Base-by-base conservation (phyloP, 2,888 invertebrate genomes). In the Ligdia adustata region DNA sequence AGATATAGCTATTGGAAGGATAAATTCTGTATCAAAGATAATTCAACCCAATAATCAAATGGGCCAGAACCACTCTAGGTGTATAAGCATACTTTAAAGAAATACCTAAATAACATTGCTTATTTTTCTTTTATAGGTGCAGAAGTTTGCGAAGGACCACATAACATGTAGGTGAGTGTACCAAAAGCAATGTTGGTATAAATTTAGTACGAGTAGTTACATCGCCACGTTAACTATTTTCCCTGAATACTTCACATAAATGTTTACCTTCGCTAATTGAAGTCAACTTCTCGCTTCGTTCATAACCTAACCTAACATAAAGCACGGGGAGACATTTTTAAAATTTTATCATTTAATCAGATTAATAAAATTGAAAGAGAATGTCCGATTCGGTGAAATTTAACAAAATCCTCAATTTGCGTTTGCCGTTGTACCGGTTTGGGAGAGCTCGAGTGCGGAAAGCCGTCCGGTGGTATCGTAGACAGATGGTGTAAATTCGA, bases 161-260 rank as follows among this genome's bases (percentile, higher is more conserved):
- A 46, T 64, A 69, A 66, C 52, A 79, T 75, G 72, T 69, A 74
- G 75, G 79, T 78, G 41, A 78, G 76, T 44, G 4, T 7, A 3
- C 7, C 13, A n/a, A 22, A 22, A 22, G n/a, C n/a, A n/a, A n/a
- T n/a, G n/a, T n/a, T n/a, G n/a, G n/a, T n/a, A n/a, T n/a, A n/a
- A n/a, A n/a, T n/a, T n/a, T n/a, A n/a, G n/a, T n/a, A n/a, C n/a
- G n/a, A n/a, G n/a, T n/a, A n/a, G n/a, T n/a, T n/a, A n/a, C n/a
- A n/a, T n/a, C n/a, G n/a, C n/a, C n/a, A n/a, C n/a, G n/a, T n/a
- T n/a, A n/a, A n/a, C n/a, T n/a, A n/a, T n/a, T n/a, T n/a, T n/a
- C n/a, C n/a, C n/a, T n/a, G n/a, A n/a, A n/a, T n/a, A n/a, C n/a
- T n/a, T n/a, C n/a, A n/a, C n/a, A n/a, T n/a, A n/a, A n/a, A n/a